Base-by-base conservation (phyloP, 2,888 invertebrate genomes). In the Drosophila imparisetae region DNA sequence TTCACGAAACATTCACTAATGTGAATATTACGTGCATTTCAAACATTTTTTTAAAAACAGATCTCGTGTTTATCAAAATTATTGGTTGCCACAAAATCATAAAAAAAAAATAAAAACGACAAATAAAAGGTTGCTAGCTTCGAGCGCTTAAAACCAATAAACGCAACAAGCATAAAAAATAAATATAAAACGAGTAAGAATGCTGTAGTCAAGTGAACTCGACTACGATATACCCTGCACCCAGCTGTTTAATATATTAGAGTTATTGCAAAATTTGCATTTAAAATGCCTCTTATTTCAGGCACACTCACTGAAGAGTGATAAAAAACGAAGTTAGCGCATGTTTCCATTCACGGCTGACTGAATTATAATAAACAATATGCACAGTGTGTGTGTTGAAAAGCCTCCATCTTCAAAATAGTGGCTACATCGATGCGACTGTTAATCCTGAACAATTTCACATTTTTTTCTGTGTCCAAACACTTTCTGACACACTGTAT, bases 11-110 rank as follows among this genome's bases (percentile, higher is more conserved):
- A 63, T 49, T 32, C 60, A 32, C 48, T 36, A 59, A 58, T 69
- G 59, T 59, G 58, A 54, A 54, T 58, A 55, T 15, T 30, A 29
- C 69, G 38, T 65, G 70, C 61, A 65, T 75, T 58, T 49, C 32
- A 42, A 70, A 57, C 69, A 58, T 70, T 73, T 30, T 61, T 54
- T 55, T 54, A n/a, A 4, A 10, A 13, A 50, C 11, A 15, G n/a
- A 32, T 66, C 83, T 86, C 80, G 78, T 81, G 81, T 80, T 80
- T 89, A 80, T 80, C 69, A 80, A 83, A 86, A 86, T 78, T 75
- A 81, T 83, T 78, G 68, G 70, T 78, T 86, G 78, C 86, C 15
- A 36, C 21, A 68, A 38, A 36, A 36, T 1, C 1, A 1, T 11
- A 2, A 10, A 0, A 40, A 49, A 32, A 27, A 21, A 53, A 32